phyloP scores from a whole-genome alignment of 35 echinoderm and acorn worm genomes.

The Lytechinus variegatus region DNA sequence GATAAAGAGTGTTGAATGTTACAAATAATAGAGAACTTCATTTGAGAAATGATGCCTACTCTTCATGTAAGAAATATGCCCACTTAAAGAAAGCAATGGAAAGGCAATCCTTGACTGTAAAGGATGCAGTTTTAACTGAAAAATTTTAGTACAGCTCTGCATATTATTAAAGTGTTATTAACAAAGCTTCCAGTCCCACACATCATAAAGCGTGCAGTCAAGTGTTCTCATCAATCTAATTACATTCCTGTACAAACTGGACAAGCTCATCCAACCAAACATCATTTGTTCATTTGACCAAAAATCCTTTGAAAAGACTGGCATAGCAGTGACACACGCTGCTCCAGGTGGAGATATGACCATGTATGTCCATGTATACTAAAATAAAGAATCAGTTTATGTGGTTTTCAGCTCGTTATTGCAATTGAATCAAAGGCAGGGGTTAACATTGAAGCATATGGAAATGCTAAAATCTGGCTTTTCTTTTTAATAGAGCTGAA shows the following conservation, averaged over 20 bases:
- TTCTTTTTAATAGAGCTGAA: not conserved
- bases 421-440: not conserved
- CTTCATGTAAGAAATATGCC: not conserved
- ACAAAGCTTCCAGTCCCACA: not conserved
- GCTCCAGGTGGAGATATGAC: not conserved
- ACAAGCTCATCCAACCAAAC: not conserved
- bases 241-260: not conserved
- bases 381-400: not conserved
- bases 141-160: not conserved
- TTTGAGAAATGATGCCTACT: not conserved
- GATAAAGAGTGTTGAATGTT: no score
- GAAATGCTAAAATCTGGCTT: not conserved
- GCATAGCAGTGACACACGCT: not conserved
- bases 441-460: not conserved
- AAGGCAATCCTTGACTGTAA: not conserved
- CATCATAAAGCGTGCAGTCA: not conserved
- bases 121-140: no score
- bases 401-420: not conserved
- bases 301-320: not conserved
- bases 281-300: constrained; percentile 3
- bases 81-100: not conserved
- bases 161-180: not conserved
- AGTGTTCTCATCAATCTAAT: constrained; percentile 5
- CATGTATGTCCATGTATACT: not conserved
- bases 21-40: no score